Base-by-base conservation (phyloP, 1,140 invertebrate species). In the Rhopalosiphum padi region DNA sequence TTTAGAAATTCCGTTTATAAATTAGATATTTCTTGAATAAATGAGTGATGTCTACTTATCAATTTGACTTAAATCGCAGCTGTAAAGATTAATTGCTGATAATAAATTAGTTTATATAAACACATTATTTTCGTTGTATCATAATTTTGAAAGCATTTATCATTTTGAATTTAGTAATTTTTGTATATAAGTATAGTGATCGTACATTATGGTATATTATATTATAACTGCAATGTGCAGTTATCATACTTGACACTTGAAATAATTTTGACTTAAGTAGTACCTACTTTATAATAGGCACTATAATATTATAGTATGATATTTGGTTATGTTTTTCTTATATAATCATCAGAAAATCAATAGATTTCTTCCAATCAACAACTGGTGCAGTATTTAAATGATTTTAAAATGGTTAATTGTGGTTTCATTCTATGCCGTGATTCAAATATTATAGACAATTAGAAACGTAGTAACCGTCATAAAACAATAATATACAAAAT, bases 51-150 rank as follows among this genome's bases (percentile, higher is more conserved):
- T 77, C 2, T n/a, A 77, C 1, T n/a, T n/a, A 77, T 7, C 30
- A 18, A 68, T 68, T n/a, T 3, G 30, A 68, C 4, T n/a, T 77
- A 77, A n/a, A n/a, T 35, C 4, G 4, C 5, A 77, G 60, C 15
- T 2, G 3, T n/a, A 18, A n/a, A 18, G 11, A 68, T 68, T 15
- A 68, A 8, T 68, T 68, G 23, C 23, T 9, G 25, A 30, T 68
- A 68, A 22, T 30, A 6, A 15, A 77, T n/a, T 0, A 77, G n/a
- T 77, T 18, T n/a, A 6, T 21, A 77, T 21, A 3, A 18, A n/a
- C 15, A 2, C 15, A n/a, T 0, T n/a, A 15, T 35, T 77, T n/a
- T n/a, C 1, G 15, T 18, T 15, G 1, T 18, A 15, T 18, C 0
- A 77, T 77, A 18, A 77, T n/a, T n/a, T 18, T 7, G 15, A 77